Evolutionary conservation across 2,888 invertebrate genomes (phyloP).

Genomic region (Drosophila anomalipes): DNA sequence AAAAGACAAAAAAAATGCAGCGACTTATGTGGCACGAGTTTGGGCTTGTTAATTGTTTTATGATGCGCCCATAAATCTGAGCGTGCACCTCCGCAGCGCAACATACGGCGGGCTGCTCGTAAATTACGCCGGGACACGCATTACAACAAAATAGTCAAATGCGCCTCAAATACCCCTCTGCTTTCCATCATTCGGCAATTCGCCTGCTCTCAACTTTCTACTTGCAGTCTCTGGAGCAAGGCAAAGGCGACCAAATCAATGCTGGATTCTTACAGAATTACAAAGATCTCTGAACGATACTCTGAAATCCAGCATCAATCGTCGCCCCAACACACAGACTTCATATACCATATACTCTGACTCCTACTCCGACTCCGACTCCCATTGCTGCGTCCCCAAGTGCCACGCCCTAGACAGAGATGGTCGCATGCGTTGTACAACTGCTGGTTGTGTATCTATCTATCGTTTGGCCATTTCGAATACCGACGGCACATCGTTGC

Average conservation of each 20-base stretch:
- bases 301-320: conserved; percentile 70
- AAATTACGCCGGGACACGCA: conserved; percentile 67
- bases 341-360: background rate
- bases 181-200: conserved; percentile 46
- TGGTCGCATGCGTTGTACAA: conserved; percentile 59
- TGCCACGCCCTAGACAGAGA: conserved; percentile 68
- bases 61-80: conserved; percentile 80
- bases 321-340: conserved; percentile 34
- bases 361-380: conserved; percentile 3
- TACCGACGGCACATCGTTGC: conserved; percentile 70
- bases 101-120: conserved; percentile 71
- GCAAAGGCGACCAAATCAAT: conserved; percentile 1
- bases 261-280: conserved; percentile 41
- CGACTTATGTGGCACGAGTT: conserved; percentile 82
- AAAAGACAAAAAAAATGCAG: conserved; percentile 26
- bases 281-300: conserved; percentile 47
- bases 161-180: conserved; percentile 31
- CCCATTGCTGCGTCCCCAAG: conserved; percentile 14
- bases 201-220: conserved; percentile 45
- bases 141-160: conserved; percentile 68
- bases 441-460: conserved; percentile 56
- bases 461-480: conserved; percentile 47
- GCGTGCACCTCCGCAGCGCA: conserved; percentile 45
- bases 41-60: conserved; percentile 81
- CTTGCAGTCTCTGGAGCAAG: background rate